Evolutionary conservation across 1,140 invertebrate species (phyloP).

Genomic region (Metaphire vulgaris): DNA sequence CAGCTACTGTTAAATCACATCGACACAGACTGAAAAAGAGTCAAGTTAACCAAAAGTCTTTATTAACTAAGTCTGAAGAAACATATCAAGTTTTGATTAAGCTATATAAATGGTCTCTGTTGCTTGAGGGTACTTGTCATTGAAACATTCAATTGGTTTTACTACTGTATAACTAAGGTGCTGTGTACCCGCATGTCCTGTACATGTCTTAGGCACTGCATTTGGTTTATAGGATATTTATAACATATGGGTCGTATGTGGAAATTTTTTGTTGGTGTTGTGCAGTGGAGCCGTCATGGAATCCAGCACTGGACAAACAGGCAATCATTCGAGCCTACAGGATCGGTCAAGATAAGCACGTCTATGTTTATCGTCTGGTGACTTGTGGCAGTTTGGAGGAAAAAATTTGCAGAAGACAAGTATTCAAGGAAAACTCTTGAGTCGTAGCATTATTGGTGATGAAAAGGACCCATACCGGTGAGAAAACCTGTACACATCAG

Average conservation of each 20-base stretch:
- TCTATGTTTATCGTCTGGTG: conserved; percentile 55
- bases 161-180: no score
- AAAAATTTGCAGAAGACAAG: conserved; percentile 55
- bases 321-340: conserved; percentile 55
- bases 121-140: not conserved
- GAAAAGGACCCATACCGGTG: conserved; percentile 49
- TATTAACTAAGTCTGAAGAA: no score
- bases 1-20: no score
- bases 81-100: not conserved
- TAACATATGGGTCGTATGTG: no score
- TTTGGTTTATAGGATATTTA: no score
- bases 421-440: conserved; percentile 55
- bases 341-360: conserved; percentile 55
- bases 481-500: not conserved
- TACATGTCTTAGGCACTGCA: no score
- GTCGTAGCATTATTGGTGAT: conserved; percentile 46
- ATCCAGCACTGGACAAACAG: conserved; percentile 55
- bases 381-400: conserved; percentile 56
- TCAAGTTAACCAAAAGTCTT: not conserved
- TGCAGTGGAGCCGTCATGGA: conserved; percentile 56
- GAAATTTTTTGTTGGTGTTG: no score
- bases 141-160: no score
- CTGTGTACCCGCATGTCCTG: no score
- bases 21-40: no score
- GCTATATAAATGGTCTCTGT: not conserved